Evolutionary conservation across 2,113 vertebrate genomes (phyloP).

Genomic region (Nymphicus hollandicus): DNA sequence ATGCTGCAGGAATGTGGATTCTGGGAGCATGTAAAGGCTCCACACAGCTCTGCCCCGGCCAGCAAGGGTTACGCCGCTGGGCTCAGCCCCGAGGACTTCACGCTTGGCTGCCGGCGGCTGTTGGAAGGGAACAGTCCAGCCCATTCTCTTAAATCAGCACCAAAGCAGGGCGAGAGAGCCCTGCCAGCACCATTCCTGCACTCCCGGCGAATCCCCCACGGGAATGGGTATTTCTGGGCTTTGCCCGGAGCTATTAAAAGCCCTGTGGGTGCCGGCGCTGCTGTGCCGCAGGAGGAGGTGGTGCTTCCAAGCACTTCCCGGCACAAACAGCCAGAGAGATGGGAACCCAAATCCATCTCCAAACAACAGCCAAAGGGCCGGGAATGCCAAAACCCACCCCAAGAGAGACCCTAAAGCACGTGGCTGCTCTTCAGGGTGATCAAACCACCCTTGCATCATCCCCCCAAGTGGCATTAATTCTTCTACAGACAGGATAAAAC

Average conservation of each 20-base stretch:
- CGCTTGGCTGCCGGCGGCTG: not conserved
- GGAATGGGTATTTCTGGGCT: slow-evolving; percentile 33
- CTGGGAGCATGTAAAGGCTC: not conserved
- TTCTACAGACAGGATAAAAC: not conserved
- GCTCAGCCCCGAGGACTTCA: not conserved
- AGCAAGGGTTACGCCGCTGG: not conserved
- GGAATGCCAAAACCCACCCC: not conserved
- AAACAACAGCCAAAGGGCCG: not conserved
- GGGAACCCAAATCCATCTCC: not conserved
- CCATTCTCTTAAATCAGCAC: not conserved
- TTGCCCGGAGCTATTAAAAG: slow-evolving; percentile 7
- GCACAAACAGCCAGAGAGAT: not conserved
- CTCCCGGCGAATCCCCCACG: not conserved
- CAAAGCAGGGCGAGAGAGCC: not conserved
- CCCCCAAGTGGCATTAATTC: not conserved
- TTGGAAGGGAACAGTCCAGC: not conserved
- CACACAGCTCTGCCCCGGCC: not conserved
- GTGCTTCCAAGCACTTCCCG: slow-evolving; percentile 14
- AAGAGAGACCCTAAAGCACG: not conserved
- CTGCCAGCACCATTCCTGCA: not conserved
- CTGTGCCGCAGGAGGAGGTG: slow-evolving; percentile 20
- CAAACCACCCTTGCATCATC: not conserved
- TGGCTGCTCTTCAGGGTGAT: fast-evolving
- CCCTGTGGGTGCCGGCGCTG: slow-evolving; percentile 24
- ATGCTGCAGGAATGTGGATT: not conserved